A percentile compares a stretch with the other conserved stretches of the same genome.
Conservation (phyloP, 2,113 vertebrate species). For the Gobius niger region DNA sequence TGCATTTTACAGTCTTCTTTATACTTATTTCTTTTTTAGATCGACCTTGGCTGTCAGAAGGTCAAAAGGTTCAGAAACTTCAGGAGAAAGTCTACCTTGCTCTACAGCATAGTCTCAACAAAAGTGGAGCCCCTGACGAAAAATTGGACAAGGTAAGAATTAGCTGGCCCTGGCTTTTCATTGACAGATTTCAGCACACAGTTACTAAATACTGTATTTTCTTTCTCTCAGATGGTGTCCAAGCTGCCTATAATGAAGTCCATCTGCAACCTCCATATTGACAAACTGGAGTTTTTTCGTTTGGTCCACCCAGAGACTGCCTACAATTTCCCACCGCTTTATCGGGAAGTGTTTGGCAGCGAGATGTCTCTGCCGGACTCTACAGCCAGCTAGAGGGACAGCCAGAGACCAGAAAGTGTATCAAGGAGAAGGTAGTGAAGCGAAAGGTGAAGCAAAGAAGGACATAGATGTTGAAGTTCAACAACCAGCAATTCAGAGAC, state of each 20-base stretch:
- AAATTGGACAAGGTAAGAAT: slow-evolving; percentile 84
- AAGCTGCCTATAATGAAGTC: slow-evolving; percentile 89
- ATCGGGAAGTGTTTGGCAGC: slow-evolving; percentile 88
- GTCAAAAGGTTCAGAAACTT: slow-evolving; percentile 86
- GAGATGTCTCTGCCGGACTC: slow-evolving; percentile 82
- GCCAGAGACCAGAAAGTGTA: slow-evolving; percentile 27
- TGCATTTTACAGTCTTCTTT: neutral
- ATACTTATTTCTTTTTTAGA: slow-evolving; percentile 64
- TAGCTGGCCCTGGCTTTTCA: neutral
- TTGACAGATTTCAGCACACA: neutral
- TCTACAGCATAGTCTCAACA: slow-evolving; percentile 85
- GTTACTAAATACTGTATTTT: neutral
- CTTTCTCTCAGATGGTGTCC: slow-evolving; percentile 81
- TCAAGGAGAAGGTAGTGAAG: slow-evolving; percentile 45
- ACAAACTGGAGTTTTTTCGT: slow-evolving; percentile 91
- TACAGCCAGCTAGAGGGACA: slow-evolving; percentile 74
- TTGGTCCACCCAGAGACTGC: slow-evolving; percentile 87
- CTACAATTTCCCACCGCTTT: slow-evolving; percentile 87
- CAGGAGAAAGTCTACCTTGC: slow-evolving; percentile 88
- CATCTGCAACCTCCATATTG: slow-evolving; percentile 88
- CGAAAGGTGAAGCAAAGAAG: slow-evolving; percentile 56
- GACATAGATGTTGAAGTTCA: slow-evolving; percentile 59
- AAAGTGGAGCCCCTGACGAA: slow-evolving; percentile 79
- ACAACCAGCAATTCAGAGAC: slow-evolving; percentile 70
- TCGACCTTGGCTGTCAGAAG: slow-evolving; percentile 84